Percentiles rank a stretch among this genome's conserved stretches.
Evolutionary conservation across 2,113 vertebrate species (phyloP).

Genomic region (Pituophis catenifer): DNA sequence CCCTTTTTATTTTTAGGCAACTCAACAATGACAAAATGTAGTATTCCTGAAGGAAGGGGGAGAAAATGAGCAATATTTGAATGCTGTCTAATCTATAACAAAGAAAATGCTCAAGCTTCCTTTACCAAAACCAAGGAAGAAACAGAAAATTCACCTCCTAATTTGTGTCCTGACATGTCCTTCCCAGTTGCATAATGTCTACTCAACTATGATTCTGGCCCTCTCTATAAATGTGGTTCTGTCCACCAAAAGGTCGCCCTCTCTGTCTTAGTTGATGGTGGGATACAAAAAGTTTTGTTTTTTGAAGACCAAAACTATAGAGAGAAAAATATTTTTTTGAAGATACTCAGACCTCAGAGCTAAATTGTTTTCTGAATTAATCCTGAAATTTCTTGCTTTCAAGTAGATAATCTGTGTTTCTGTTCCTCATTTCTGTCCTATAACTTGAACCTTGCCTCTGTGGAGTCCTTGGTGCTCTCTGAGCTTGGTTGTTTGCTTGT

Average conservation of each 20-base stretch:
- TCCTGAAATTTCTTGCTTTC: not conserved
- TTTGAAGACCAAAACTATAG: not conserved
- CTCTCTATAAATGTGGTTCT: not conserved
- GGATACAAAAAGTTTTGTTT: not conserved
- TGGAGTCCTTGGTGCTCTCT: not conserved
- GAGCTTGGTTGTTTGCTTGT: not conserved
- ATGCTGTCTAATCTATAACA: not conserved
- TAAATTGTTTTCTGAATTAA: not conserved
- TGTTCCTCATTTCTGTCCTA: not conserved
- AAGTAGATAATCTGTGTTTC: not conserved
- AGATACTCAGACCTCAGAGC: not conserved
- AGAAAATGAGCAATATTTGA: not conserved
- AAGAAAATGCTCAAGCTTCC: not conserved
- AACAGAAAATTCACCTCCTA: not conserved
- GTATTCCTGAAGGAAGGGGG: not conserved
- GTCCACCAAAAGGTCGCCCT: not conserved
- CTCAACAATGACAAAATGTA: not conserved
- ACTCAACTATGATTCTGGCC: not conserved
- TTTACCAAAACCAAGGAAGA: not conserved
- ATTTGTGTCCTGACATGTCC: not conserved
- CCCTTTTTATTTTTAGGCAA: not conserved
- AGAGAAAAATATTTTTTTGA: not conserved
- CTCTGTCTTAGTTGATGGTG: not conserved
- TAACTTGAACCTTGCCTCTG: not conserved
- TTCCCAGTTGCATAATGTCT: not conserved